A percentile compares a stretch with the other conserved stretches of the same genome.
Conservation (phyloP, 1,140 invertebrate genomes). For the Euura lappo region DNA sequence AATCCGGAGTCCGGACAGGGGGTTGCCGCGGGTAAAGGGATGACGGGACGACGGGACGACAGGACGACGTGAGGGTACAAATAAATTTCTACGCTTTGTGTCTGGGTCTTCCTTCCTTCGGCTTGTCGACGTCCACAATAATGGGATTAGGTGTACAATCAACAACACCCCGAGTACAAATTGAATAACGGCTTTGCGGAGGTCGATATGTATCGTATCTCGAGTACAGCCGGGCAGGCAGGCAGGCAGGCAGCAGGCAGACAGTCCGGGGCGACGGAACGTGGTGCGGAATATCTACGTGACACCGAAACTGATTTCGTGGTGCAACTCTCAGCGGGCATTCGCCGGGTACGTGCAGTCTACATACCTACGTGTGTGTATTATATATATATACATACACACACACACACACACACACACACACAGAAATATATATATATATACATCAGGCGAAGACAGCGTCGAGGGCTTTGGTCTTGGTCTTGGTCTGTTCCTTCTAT, state of each 20-base stretch:
- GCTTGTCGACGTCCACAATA: conserved; percentile 37
- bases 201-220: conserved; percentile 49
- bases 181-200: conserved; percentile 47
- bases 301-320: conserved; percentile 43
- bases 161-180: conserved; percentile 48
- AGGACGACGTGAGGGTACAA: background rate
- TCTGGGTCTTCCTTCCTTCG: conserved; percentile 1
- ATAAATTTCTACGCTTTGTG: background rate
- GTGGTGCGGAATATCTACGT: conserved; percentile 40
- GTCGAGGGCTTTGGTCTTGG: too few relatives aligned
- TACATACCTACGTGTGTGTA: conserved; percentile 9
- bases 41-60: background rate
- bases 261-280: conserved; percentile 22
- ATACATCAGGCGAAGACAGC: too few relatives aligned
- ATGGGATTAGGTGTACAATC: conserved; percentile 55
- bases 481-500: too few relatives aligned
- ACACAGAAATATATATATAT: too few relatives aligned
- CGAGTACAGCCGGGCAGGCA: conserved; percentile 11
- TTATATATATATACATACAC: too few relatives aligned
- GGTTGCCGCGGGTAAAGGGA: too few relatives aligned
- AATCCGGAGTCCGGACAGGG: too few relatives aligned
- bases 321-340: conserved; percentile 27
- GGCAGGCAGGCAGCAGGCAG: background rate
- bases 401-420: too few relatives aligned
- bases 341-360: conserved; percentile 10